Evolutionary conservation across 1,140 invertebrate species (phyloP).

Genomic region (Lutraria rhynchaena): DNA sequence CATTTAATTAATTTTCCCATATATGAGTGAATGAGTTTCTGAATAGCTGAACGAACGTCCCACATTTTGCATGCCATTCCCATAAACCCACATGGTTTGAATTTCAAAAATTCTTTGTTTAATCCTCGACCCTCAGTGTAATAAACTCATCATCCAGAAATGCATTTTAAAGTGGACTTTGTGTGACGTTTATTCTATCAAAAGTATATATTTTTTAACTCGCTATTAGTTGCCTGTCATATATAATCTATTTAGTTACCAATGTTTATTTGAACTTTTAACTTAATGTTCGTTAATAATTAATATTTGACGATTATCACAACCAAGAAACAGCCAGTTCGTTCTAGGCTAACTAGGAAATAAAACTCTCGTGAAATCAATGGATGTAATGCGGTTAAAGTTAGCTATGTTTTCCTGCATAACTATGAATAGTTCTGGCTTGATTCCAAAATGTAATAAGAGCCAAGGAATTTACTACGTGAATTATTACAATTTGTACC

Average conservation of each 20-base stretch:
- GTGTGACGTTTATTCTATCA: too few species aligned
- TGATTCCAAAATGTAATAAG: constrained; percentile 31
- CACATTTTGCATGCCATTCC: constrained; percentile 30
- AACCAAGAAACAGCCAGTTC: too few species aligned
- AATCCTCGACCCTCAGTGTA: neutral
- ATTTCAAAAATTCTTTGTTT: constrained; percentile 32
- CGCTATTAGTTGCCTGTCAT: too few species aligned
- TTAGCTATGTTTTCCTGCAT: constrained; percentile 10
- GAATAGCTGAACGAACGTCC: constrained; percentile 24
- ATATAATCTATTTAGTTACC: too few species aligned
- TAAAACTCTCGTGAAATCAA: neutral
- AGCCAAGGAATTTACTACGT: constrained; percentile 55
- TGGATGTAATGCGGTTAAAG: neutral
- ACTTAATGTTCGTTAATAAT: too few species aligned
- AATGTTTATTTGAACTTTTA: too few species aligned
- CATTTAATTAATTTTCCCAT: constrained; percentile 61
- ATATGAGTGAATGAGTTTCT: constrained; percentile 37
- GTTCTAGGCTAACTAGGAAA: neutral
- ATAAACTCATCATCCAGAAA: too few species aligned
- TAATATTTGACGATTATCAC: too few species aligned
- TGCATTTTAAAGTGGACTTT: too few species aligned
- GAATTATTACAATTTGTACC: constrained; percentile 17
- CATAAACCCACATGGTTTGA: constrained; percentile 47
- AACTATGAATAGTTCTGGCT: constrained; percentile 27
- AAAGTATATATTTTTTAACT: too few species aligned